A percentile compares a stretch with the other conserved stretches of the same genome.
Evolutionary conservation across 2,113 vertebrate species (phyloP).

Genomic region (Pholis gunnellus): DNA sequence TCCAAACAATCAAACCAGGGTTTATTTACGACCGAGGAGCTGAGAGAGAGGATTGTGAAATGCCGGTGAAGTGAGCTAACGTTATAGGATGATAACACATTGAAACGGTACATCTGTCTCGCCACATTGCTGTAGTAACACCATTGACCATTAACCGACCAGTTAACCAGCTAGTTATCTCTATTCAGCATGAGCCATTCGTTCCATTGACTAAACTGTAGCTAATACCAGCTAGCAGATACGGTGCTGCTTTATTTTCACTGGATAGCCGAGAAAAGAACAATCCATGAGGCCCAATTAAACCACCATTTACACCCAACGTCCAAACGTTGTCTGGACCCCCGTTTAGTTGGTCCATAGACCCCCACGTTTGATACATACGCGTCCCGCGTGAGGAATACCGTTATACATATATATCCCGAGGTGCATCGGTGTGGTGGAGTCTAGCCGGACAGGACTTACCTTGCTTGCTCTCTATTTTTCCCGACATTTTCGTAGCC

Average conservation of each 20-base stretch:
- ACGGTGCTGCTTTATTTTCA: conserved; percentile 45
- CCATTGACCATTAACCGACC: neutral
- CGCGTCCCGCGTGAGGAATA: conserved; percentile 21
- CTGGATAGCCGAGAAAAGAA: conserved; percentile 59
- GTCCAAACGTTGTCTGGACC: conserved; percentile 4
- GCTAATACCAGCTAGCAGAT: conserved; percentile 20
- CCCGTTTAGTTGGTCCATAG: neutral
- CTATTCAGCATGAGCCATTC: neutral
- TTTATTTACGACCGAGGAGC: conserved; percentile 34
- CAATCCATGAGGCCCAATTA: conserved; percentile 67
- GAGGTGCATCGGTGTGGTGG: conserved; percentile 25
- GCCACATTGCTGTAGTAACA: neutral
- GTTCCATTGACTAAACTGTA: no score
- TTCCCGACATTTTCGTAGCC: conserved; percentile 85
- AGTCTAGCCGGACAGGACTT: conserved; percentile 60
- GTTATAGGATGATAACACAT: neutral
- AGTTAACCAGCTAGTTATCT: neutral
- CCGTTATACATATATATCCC: conserved; percentile 55
- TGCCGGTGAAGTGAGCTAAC: conserved; percentile 54
- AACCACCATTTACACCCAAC: conserved; percentile 42
- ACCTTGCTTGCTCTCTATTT: conserved; percentile 88
- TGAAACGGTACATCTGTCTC: neutral
- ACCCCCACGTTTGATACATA: conserved; percentile 7
- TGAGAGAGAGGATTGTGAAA: conserved; percentile 37
- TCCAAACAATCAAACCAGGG: conserved; percentile 26